These are phyloP conservation scores for Drosophila rufa DNA, from an alignment of 1,140 invertebrate species.

Conservation along the genomic window DNA sequence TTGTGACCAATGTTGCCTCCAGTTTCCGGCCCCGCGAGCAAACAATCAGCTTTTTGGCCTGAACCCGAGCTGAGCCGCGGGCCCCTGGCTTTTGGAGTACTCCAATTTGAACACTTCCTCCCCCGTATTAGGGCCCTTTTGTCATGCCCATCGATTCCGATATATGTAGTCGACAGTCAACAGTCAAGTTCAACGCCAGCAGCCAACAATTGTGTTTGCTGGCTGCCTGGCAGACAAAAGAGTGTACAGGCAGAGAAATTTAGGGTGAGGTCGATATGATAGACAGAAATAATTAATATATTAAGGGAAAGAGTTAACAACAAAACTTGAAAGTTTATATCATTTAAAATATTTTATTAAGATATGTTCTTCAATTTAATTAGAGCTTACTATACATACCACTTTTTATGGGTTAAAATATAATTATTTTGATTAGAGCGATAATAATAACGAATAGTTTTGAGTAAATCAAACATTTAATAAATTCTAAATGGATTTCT, in stretches of 20 bases:
- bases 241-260: conserved; percentile 4
- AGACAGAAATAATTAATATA: neutral
- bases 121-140: conserved; percentile 75
- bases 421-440: no score
- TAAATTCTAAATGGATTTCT: neutral
- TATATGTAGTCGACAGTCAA: conserved; percentile 54
- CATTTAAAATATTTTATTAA: neutral
- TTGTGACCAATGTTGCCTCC: conserved; percentile 62
- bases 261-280: neutral
- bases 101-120: conserved; percentile 81
- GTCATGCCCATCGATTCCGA: conserved; percentile 80
- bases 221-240: conserved; percentile 65
- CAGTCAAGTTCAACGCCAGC: conserved; percentile 83
- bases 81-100: conserved; percentile 54
- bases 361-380: neutral
- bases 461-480: neutral
- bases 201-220: conserved; percentile 72
- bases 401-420: neutral
- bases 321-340: no score
- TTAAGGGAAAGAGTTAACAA: neutral
- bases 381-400: neutral
- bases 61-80: conserved; percentile 19
- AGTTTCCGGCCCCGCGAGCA: conserved; percentile 69
- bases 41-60: conserved; percentile 48
- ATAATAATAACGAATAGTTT: neutral